A percentile compares a stretch with the other conserved stretches of the same genome.
phyloP scores from a whole-genome alignment of 2,888 invertebrate species.

The Leucoma salicis region DNA sequence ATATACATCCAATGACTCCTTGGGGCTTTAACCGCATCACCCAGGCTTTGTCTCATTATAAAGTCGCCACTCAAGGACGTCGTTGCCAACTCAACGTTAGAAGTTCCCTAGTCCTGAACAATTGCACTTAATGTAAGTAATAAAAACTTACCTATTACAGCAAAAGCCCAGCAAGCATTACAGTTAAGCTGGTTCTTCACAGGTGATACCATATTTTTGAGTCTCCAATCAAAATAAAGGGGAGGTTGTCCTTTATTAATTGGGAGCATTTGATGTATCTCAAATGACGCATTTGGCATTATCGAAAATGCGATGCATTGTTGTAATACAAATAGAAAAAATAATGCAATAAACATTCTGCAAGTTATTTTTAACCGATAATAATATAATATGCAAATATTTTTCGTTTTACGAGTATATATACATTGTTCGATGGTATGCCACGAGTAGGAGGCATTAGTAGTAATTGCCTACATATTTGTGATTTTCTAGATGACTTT shows the following conservation, averaged over 20 bases:
- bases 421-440: no score
- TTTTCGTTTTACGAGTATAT: no score
- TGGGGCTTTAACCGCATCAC: no score
- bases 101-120: neutral
- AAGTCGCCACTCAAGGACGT: no score
- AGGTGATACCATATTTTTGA: conserved; percentile 34
- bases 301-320: neutral
- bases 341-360: neutral
- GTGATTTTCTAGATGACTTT: no score
- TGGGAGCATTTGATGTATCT: neutral
- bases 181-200: conserved; percentile 50
- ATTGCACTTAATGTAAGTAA: neutral
- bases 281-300: neutral
- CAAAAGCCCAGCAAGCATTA: conserved; percentile 57
- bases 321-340: neutral
- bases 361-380: no score
- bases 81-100: no score
- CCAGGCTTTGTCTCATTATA: no score
- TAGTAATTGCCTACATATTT: no score
- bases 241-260: conserved; percentile 23
- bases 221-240: conserved; percentile 47
- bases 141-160: conserved; percentile 42
- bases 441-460: no score
- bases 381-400: no score
- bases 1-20: no score